phyloP scores from a whole-genome alignment of 2,888 invertebrate genomes.

The Zele albiditarsus region DNA sequence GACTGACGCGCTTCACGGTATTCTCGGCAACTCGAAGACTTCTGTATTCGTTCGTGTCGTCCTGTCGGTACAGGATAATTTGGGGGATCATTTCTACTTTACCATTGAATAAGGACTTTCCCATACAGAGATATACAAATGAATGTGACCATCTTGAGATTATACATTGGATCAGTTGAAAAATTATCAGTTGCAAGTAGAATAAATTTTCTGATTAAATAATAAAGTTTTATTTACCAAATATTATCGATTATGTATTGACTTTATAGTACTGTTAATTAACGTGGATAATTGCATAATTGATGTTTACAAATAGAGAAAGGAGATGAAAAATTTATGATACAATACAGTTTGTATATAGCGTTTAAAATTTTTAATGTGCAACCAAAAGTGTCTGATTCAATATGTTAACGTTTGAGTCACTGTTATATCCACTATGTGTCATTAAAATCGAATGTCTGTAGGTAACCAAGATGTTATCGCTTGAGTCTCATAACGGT shows the following conservation, averaged over 20 bases:
- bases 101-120: constrained; percentile 43
- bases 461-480: constrained; percentile 56
- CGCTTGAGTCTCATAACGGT: constrained; percentile 57
- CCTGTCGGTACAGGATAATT: constrained; percentile 44
- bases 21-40: not conserved
- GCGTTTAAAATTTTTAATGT: constrained; percentile 6
- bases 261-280: not conserved
- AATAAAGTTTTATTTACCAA: not conserved
- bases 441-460: constrained; percentile 50
- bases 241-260: not conserved
- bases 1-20: constrained; percentile 11
- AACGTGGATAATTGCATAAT: not conserved
- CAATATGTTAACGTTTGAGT: constrained; percentile 12
- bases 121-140: not conserved
- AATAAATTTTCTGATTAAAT: not conserved
- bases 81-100: constrained; percentile 41
- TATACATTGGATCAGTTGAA: not conserved
- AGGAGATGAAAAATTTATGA: no score
- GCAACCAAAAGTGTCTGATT: constrained; percentile 10
- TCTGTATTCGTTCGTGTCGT: not conserved
- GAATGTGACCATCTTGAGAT: constrained; percentile 6
- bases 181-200: not conserved
- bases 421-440: constrained; percentile 32
- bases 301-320: not conserved
- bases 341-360: not conserved